Conservation (phyloP, 2,113 vertebrate genomes). For the Rostratula benghalensis region DNA sequence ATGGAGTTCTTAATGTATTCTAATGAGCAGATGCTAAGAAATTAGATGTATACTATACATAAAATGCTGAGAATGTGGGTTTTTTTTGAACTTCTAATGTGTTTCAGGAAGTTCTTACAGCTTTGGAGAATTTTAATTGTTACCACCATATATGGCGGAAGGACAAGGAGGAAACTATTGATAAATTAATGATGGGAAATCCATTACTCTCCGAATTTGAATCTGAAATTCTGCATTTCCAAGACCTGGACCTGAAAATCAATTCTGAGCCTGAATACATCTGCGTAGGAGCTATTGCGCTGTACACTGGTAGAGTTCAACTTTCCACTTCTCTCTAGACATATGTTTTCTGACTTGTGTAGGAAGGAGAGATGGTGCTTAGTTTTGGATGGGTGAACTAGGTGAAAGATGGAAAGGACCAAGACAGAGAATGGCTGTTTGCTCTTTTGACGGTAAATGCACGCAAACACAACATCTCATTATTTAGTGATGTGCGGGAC, state of each 20-base stretch:
- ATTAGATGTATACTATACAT: neutral
- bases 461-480: neutral
- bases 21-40: neutral
- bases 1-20: neutral
- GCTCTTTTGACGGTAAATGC: neutral
- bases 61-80: neutral
- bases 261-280: slow-evolving; percentile 87
- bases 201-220: slow-evolving; percentile 90
- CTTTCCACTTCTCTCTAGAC: neutral
- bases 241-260: slow-evolving; percentile 85
- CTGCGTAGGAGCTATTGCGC: slow-evolving; percentile 85
- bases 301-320: slow-evolving; percentile 85
- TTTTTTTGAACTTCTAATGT: neutral
- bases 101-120: slow-evolving; percentile 83
- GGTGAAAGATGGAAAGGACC: neutral
- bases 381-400: neutral
- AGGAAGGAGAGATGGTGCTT: neutral
- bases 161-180: slow-evolving; percentile 85
- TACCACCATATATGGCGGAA: slow-evolving; percentile 93
- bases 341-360: neutral
- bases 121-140: slow-evolving; percentile 81
- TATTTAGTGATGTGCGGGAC: neutral
- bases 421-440: neutral
- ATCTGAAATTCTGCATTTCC: slow-evolving; percentile 88
- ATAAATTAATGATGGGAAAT: slow-evolving; percentile 75